Evolutionary conservation across 2,113 vertebrate species (phyloP), one percentile per base, ranked within the genome.

Genomic region (Paramisgurnus dabryanus): DNA sequence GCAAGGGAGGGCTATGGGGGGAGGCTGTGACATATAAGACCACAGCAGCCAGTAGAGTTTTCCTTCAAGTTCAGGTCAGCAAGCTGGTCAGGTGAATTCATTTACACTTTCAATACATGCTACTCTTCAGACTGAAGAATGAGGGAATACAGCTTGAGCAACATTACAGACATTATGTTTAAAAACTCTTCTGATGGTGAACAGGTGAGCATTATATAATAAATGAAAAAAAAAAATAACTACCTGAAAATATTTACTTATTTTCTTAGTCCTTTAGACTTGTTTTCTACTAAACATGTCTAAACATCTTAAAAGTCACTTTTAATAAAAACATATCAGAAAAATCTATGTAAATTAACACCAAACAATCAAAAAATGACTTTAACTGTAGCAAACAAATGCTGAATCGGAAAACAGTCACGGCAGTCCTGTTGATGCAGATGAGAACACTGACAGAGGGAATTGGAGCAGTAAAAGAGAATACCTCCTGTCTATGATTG

Each of bases 401-500:
- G 58, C 55, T 63, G 63, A 87, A 41, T 85, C 87, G 50, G 27
- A 34, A 3, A 76, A 68, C 87, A 92, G 74, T 78, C 80, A 86
- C 80, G 88, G 89, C 57, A 82, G 72, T 63, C 85, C 86, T 0
- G 83, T 82, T 40, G 80, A 67, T 3, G 76, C 47, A 39, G 79
- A 95, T 78, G 94, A 95, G 57, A 95, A 95, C 57, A 0, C 18
- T 0, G 95, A 95, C 2, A 93, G 96, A 7, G 97, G 95, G 5
- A 97, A 97, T 91, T 99, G 97, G 97, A 90, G 94, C 1, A 96
- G 34, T 76, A 99, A 99, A 86, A 90, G 55, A 0, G 97, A 98
- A 61, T 99, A 99, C 81, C 91, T 98, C 79, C 93, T 99, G 1
- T 99, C 97, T 65, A 94, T 96, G 90, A 92, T 99, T 39, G 97